phyloP scores from a whole-genome alignment of 37 sponge, comb jelly and placozoan genomes.

The Chondrilla cf. caribensis region DNA sequence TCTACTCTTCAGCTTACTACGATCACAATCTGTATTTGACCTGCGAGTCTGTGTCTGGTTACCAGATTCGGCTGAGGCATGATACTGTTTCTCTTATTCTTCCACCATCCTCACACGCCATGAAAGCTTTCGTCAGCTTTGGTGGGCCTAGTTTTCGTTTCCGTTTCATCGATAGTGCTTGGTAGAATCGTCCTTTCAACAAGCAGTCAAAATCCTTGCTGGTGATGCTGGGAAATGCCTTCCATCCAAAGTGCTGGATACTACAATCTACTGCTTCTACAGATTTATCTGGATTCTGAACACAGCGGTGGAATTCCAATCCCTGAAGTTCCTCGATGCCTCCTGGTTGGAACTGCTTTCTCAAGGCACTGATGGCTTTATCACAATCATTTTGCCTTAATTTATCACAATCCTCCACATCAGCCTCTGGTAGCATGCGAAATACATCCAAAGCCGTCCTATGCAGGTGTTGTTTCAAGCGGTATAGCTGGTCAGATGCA shows the following conservation, averaged over 20 bases:
- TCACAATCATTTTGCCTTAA: too few species aligned
- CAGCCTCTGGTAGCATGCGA: too few species aligned
- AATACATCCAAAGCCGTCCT: too few species aligned
- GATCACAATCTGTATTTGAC: too few species aligned
- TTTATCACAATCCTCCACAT: too few species aligned
- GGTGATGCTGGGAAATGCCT: conserved; percentile 8
- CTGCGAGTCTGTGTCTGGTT: too few species aligned
- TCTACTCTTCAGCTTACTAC: too few species aligned
- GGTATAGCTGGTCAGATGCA: neutral
- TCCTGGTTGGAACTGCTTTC: neutral
- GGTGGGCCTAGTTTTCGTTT: neutral
- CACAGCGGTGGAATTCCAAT: conserved; percentile 28
- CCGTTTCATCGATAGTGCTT: neutral
- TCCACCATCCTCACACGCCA: too few species aligned
- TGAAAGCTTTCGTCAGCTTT: too few species aligned
- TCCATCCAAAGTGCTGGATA: neutral
- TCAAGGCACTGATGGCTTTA: neutral
- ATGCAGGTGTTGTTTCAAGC: too few species aligned
- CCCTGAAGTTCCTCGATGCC: conserved; percentile 32
- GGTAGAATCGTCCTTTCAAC: conserved; percentile 3
- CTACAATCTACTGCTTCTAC: neutral
- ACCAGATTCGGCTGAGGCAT: too few species aligned
- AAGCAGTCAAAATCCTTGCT: conserved; percentile 15
- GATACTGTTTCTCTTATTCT: too few species aligned
- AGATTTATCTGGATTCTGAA: conserved; percentile 16